Percentiles rank a stretch among this genome's conserved stretches.
phyloP scores from a whole-genome alignment of 2,797 vertebrate species.

The Clarias pachynema region DNA sequence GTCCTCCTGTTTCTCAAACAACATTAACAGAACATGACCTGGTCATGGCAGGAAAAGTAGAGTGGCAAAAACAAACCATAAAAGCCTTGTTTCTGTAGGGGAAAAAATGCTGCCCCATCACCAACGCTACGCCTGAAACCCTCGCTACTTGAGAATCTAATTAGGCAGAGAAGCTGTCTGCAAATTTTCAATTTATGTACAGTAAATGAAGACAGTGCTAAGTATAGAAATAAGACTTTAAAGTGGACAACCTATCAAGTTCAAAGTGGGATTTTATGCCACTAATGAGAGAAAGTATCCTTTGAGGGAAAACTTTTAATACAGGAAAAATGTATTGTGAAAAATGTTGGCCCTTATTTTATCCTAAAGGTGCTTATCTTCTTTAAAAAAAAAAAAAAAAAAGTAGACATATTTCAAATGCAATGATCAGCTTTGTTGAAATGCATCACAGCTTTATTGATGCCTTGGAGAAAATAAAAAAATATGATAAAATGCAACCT shows the following conservation, averaged over 20 bases:
- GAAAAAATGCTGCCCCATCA: not conserved
- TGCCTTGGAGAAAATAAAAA: not conserved
- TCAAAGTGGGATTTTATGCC: not conserved
- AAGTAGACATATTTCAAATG: not conserved
- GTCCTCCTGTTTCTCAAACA: constrained; percentile 11
- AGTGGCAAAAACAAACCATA: constrained; percentile 34
- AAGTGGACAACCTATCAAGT: constrained; percentile 3
- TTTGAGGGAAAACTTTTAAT: not conserved
- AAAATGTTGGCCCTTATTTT: not conserved
- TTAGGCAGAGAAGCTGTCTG: constrained; percentile 50
- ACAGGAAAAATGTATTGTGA: not conserved
- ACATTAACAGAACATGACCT: constrained; percentile 13
- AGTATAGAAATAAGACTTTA: constrained; percentile 11
- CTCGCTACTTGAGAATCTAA: constrained; percentile 51
- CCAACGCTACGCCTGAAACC: constrained; percentile 27
- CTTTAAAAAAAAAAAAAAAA: not conserved
- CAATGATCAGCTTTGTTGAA: not conserved
- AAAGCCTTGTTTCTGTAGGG: constrained; percentile 14
- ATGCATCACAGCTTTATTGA: not conserved
- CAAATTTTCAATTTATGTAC: constrained; percentile 47
- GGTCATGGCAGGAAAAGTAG: constrained; percentile 24
- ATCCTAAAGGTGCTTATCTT: too few species aligned
- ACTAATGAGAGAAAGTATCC: constrained; percentile 27
- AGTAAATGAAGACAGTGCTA: constrained; percentile 44
- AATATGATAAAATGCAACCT: not conserved